Base-by-base conservation (phyloP, 2,797 vertebrate genomes). In the Gadopsis bispinosus region DNA sequence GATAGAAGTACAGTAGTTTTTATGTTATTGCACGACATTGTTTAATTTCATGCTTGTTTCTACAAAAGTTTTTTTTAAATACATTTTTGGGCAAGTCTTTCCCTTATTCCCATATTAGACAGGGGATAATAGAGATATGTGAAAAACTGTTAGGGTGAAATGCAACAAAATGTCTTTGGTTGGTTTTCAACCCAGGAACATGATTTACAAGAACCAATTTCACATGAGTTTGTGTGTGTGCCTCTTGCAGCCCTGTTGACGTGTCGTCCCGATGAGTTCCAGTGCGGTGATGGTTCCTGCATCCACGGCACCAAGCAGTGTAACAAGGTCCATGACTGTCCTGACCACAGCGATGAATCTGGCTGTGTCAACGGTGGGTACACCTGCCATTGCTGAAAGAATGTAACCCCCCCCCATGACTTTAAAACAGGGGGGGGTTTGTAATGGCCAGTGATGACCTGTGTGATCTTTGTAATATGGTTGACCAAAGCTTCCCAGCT, bases 251-350 rank as follows among this genome's bases (percentile, higher is more conserved):
- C 97, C 2, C 87, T 97, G 87, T 91, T 97, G 87, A 97, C 97
- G 14, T 99, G 98, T 87, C 95, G 87, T 12, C 97, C 96, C 0
- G 97, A 99, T 73, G 97, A 99, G 88, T 99, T 99, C 94, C 98
- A 96, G 88, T 99, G 98, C 1, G 96, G 96, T 0, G 96, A 99
- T 17, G 98, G 97, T 37, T 97, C 96, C 51, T 99, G 98, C 70
- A 96, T 99, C 85, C 96, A 96, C 0, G 97, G 96, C 41, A 93
- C 94, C 87, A 98, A 97, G 90, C 98, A 97, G 92, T 99, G 98
- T 72, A 96, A 99, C 92, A 97, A 96, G 89, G 94, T 96, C 69
- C 94, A 93, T 0, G 96, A 99, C 95, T 99, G 98, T 86, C 94
- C 91, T 0, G 98, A 99, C 65, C 94, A 95, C 76, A 98, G 97